These are phyloP conservation scores for Coronaproctus castanopsis DNA, from an alignment of 2,888 invertebrate genomes.

Conservation along the genomic window DNA sequence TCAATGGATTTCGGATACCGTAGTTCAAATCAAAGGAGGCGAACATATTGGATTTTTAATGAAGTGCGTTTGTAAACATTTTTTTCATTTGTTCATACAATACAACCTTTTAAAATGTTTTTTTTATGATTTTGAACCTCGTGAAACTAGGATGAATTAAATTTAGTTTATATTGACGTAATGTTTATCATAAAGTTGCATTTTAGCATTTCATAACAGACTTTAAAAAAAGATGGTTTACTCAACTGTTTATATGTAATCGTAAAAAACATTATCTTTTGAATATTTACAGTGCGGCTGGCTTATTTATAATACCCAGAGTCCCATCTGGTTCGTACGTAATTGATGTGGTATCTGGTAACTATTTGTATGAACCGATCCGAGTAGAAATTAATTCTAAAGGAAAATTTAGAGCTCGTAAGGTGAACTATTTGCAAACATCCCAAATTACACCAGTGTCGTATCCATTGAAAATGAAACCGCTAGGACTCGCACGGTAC, in stretches of 20 bases:
- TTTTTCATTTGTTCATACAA: too few relatives aligned
- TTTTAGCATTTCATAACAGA: background rate
- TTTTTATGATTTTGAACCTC: too few relatives aligned
- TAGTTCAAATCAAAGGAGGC: conserved; percentile 70
- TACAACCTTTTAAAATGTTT: too few relatives aligned
- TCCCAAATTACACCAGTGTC: conserved; percentile 73
- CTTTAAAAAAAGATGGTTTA: background rate
- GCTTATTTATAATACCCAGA: conserved; percentile 69
- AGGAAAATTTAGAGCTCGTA: conserved; percentile 86
- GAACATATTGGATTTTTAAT: conserved; percentile 57
- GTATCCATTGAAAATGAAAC: conserved; percentile 78
- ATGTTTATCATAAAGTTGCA: background rate
- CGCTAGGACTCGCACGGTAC: conserved; percentile 57
- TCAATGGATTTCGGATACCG: conserved; percentile 35
- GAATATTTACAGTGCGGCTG: conserved; percentile 49
- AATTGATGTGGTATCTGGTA: conserved; percentile 75
- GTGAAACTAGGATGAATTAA: too few relatives aligned
- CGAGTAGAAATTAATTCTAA: conserved; percentile 93
- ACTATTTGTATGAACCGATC: conserved; percentile 79
- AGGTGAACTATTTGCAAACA: conserved; percentile 83
- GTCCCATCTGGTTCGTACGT: conserved; percentile 84
- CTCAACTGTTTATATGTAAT: background rate
- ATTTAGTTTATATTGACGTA: too few relatives aligned
- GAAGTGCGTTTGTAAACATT: too few relatives aligned
- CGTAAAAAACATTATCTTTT: background rate